Base-by-base conservation (phyloP, 2,888 invertebrate species). In the Aporophyla lueneburgensis region DNA sequence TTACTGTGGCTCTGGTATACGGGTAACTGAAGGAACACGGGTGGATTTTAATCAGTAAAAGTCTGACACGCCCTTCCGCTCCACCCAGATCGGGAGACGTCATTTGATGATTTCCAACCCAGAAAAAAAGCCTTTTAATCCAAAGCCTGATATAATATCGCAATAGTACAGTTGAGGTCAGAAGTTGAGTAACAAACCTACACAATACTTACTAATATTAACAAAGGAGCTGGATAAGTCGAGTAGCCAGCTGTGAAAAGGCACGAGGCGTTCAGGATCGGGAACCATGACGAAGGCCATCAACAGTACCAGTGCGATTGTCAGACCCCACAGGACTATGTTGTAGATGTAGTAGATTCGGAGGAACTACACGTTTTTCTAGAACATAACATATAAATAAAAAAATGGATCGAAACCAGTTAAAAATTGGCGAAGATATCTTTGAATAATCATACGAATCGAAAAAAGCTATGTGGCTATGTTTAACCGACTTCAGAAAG, bases 311-410 rank as follows among this genome's bases (percentile, higher is more conserved):
- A 74, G 1, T 2, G 27, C 5, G 5, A 76, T 54, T 9, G 27
- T 68, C 16, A 83, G 12, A 5, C 43, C 58, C 71, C 58, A 79
- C 6, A 83, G 0, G 0, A 76, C 74, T 16, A 83, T 14, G 24
- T 46, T 72, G 70, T 84, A 83, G 16, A 74, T 56, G 24, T 82
- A 84, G 61, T 59, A 85, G 1, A 83, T 27, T 2, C 63, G 56
- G 40, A 84, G 12, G 6, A 85, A 63, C 27, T 40, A 74, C 16
- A 61, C 43, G 24, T 78, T 77, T 83, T 77, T 83, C 83, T 83
- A 43, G n/a, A 85, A 77, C 7, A 70, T 43, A 46, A 33, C 16
- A 27, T 7, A 5, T 21, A 53, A 21, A 9, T 21, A 6, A 9
- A 49, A 49, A 14, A 14, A 49, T n/a, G 5, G 2, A 49, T 5